Conservation (phyloP, 2,113 vertebrate species). For the Neopipo cinnamomea region DNA sequence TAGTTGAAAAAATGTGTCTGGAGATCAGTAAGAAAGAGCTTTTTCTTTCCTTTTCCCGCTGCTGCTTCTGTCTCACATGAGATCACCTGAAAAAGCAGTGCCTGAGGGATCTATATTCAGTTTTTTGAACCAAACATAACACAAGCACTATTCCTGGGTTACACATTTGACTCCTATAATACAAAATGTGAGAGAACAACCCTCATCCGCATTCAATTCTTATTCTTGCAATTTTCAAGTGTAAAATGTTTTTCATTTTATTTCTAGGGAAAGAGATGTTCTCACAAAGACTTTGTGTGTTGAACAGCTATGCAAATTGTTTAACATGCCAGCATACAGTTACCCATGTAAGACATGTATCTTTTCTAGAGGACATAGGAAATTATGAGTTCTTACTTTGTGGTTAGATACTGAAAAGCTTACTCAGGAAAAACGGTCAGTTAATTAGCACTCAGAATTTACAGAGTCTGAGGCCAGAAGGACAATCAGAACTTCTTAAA, state of each 20-base stretch:
- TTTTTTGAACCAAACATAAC: slow-evolving; percentile 71
- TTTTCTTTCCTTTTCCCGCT: slow-evolving; percentile 30
- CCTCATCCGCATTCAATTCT: slow-evolving; percentile 63
- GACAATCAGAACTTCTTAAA: neutral
- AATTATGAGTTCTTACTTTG: neutral
- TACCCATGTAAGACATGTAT: slow-evolving; percentile 43
- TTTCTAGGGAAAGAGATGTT: slow-evolving; percentile 37
- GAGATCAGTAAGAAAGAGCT: slow-evolving; percentile 41
- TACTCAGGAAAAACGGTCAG: neutral
- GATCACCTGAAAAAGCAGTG: slow-evolving; percentile 45
- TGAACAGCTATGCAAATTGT: slow-evolving; percentile 58
- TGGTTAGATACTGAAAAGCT: neutral
- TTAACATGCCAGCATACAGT: neutral
- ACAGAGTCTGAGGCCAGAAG: neutral
- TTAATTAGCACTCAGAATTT: neutral
- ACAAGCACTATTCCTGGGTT: slow-evolving; percentile 48
- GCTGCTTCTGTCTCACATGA: slow-evolving; percentile 4
- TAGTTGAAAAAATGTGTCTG: slow-evolving; percentile 31
- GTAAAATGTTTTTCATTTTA: slow-evolving; percentile 64
- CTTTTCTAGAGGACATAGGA: slow-evolving; percentile 19
- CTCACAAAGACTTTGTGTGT: slow-evolving; percentile 21
- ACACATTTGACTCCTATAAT: slow-evolving; percentile 8
- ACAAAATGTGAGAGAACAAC: slow-evolving; percentile 57
- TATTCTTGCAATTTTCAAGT: slow-evolving; percentile 63
- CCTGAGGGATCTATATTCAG: slow-evolving; percentile 54